Base-by-base conservation (phyloP, 2,797 vertebrate genomes). In the Passerculus sandwichensis region DNA sequence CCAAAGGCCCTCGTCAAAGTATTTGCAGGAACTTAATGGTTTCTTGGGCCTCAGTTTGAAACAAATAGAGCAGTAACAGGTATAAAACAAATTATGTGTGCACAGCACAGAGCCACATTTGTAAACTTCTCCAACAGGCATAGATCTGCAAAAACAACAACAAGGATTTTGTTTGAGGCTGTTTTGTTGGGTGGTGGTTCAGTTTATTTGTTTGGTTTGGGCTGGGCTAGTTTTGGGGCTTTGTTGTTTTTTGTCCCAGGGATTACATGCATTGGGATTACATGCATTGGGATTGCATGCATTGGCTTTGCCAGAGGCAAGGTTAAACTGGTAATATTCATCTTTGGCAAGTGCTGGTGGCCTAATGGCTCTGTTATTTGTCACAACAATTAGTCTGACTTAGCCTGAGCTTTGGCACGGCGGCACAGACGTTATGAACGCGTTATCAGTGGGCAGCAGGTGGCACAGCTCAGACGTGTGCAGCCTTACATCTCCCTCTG, bases 401-500 rank as follows among this genome's bases (percentile, higher is more conserved):
- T 48, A 34, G 22, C 17, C 17, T 0, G 7, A 80, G 25, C 25
- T 48, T 38, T 65, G 44, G 5, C 30, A 5, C 9, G 32, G 29
- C 26, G 53, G 20, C 2, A 3, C 15, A 21, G 56, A 47, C 13
- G 56, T 36, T n/a, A 23, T 1, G 0, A 32, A 20, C 0, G 3
- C 3, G 0, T 14, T 44, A 12, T 12, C 19, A 45, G 45, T 23
- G 30, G 25, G 15, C 3, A 11, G 3, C 8, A 16, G n/a, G 18
- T 4, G 32, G 64, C n/a, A 13, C 59, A 32, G 10, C 3, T 59
- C 59, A 34, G 18, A 48, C 0, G 4, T 57, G 5, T 4, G 23
- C n/a, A 18, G 83, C 77, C 67, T 88, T 81, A 15, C 18, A 53
- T 69, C 94, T 91, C 93, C 91, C 85, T 91, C 89, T 95, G 53